Evolutionary conservation across 2,113 vertebrate genomes (phyloP).

Genomic region (Ptychochromis oligacanthus): DNA sequence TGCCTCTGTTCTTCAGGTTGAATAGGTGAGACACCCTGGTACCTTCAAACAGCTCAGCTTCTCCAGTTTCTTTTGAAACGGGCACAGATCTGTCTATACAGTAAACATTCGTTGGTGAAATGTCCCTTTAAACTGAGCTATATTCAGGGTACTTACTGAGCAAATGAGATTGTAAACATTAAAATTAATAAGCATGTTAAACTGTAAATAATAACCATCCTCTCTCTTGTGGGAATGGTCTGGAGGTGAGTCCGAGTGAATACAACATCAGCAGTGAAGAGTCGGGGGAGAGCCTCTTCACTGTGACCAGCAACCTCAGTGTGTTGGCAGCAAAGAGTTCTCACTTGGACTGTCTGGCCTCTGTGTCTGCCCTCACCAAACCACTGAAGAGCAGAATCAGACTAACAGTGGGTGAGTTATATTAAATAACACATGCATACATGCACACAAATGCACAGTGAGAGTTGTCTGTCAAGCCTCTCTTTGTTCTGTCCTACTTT

Average conservation of each 20-base stretch:
- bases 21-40: background rate
- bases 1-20: too few relatives aligned
- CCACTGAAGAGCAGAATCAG: constrained; percentile 72
- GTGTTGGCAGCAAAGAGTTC: constrained; percentile 76
- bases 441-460: background rate
- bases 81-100: background rate
- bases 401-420: constrained; percentile 77
- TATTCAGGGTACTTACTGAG: background rate
- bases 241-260: constrained; percentile 52
- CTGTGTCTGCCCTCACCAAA: constrained; percentile 75
- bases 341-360: constrained; percentile 83
- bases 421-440: background rate
- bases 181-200: background rate
- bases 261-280: constrained; percentile 73
- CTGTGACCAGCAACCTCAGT: constrained; percentile 78
- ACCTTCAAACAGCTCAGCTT: background rate
- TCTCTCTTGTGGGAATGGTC: background rate
- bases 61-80: background rate
- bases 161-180: background rate
- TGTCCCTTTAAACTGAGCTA: background rate
- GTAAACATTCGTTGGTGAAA: background rate
- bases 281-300: constrained; percentile 63
- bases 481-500: constrained; percentile 1
- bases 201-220: background rate
- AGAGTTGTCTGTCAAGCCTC: background rate